Evolutionary conservation across 1,140 invertebrate species (phyloP).

Genomic region (Orius insidiosus): DNA sequence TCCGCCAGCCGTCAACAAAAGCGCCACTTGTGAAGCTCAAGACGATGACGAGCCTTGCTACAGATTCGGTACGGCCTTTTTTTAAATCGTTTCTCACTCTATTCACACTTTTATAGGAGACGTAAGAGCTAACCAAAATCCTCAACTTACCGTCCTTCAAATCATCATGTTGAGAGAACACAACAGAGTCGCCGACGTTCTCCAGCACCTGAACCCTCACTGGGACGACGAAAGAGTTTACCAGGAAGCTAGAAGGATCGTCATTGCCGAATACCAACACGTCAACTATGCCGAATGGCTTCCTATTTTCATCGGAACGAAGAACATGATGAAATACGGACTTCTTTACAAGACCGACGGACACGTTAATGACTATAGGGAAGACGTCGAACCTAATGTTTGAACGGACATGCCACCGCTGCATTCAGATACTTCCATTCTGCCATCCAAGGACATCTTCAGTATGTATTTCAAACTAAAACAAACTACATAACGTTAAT

Average conservation of each 20-base stretch:
- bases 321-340: slow-evolving; percentile 49
- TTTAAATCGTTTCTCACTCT: no score
- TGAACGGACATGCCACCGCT: slow-evolving; percentile 73
- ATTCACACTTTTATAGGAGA: no score
- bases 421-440: slow-evolving; percentile 80
- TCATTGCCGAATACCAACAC: slow-evolving; percentile 37
- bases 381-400: slow-evolving; percentile 55
- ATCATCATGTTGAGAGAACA: slow-evolving; percentile 46
- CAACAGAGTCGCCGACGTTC: slow-evolving; percentile 39
- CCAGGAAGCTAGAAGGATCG: slow-evolving; percentile 44
- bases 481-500: no score
- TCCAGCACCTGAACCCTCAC: slow-evolving; percentile 40
- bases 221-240: slow-evolving; percentile 45
- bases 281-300: slow-evolving; percentile 43
- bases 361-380: slow-evolving; percentile 73
- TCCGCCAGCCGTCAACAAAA: slow-evolving; percentile 45
- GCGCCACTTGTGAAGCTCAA: slow-evolving; percentile 38
- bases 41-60: slow-evolving; percentile 22
- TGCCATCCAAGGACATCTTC: slow-evolving; percentile 55
- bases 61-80: slow-evolving; percentile 23
- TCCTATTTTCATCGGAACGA: slow-evolving; percentile 35
- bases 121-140: slow-evolving; percentile 42
- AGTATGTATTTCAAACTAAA: slow-evolving; percentile 36
- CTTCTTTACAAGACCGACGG: slow-evolving; percentile 43
- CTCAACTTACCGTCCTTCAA: slow-evolving; percentile 36